Evolutionary conservation across 2,888 invertebrate genomes (phyloP).

Genomic region (Trissolcus japonicus): DNA sequence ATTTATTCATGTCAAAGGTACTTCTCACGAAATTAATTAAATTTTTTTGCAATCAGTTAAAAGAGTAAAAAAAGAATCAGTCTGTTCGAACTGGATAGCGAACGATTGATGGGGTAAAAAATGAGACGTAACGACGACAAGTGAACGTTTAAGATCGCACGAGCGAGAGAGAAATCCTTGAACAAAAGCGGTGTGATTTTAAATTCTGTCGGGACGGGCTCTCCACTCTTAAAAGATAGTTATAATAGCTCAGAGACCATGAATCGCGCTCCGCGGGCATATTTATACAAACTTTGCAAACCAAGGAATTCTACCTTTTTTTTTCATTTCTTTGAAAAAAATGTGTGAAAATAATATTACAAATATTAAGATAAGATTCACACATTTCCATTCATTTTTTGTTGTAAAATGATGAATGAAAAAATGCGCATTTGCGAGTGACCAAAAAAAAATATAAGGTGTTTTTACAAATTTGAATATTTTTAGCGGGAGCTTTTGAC

Average conservation of each 20-base stretch:
- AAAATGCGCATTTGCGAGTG: neutral
- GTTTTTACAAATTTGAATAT: neutral
- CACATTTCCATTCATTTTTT: no score
- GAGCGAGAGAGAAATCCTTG: slow-evolving; percentile 39
- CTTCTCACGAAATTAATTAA: no score
- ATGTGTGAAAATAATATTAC: no score
- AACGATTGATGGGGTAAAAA: slow-evolving; percentile 31
- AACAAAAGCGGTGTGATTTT: slow-evolving; percentile 46
- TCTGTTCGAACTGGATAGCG: slow-evolving; percentile 17
- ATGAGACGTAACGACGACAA: slow-evolving; percentile 36
- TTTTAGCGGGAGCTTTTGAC: neutral
- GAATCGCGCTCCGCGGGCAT: slow-evolving; percentile 27
- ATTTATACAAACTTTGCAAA: slow-evolving; percentile 26
- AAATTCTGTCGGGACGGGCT: slow-evolving; percentile 38
- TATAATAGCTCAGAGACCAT: slow-evolving; percentile 44
- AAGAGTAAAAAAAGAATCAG: slow-evolving; percentile 1
- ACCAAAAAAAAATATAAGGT: neutral
- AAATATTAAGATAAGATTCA: no score
- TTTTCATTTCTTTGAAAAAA: slow-evolving; percentile 17
- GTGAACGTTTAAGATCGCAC: slow-evolving; percentile 32
- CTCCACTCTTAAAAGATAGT: slow-evolving; percentile 45
- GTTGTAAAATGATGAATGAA: neutral
- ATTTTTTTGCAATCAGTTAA: no score
- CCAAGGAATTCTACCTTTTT: slow-evolving; percentile 13
- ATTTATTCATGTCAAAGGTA: no score